A percentile compares a stretch with the other conserved stretches of the same genome.
These are phyloP conservation scores for Coracopsis vasa DNA, from an alignment of 2,113 vertebrate genomes.

Conservation along the genomic window DNA sequence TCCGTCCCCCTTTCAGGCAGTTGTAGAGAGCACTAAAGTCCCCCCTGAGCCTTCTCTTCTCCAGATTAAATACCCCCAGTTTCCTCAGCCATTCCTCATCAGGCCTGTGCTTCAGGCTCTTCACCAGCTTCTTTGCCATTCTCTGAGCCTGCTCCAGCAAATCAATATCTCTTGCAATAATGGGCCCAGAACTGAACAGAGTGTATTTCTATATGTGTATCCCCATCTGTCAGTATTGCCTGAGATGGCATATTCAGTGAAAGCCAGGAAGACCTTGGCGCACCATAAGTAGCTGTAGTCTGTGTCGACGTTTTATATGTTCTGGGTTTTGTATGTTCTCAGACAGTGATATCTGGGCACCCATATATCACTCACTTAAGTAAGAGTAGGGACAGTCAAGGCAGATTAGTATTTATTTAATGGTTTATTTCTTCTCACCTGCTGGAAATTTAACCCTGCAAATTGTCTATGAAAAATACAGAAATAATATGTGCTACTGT, in stretches of 20 bases:
- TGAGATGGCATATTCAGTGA: background rate
- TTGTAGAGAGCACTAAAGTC: no score
- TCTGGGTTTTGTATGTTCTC: background rate
- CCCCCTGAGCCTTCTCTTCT: no score
- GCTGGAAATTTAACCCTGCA: background rate
- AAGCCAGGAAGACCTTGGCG: background rate
- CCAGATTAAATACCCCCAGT: no score
- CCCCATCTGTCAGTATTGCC: background rate
- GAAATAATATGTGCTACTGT: background rate
- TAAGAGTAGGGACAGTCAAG: background rate
- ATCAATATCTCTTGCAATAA: no score
- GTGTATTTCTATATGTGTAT: rapidly evolving
- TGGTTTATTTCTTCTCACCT: background rate
- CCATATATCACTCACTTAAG: background rate
- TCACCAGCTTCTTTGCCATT: no score
- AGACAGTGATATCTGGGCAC: background rate
- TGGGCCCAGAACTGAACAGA: no score
- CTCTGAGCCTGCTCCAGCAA: no score
- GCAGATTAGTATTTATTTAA: background rate
- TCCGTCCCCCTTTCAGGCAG: no score
- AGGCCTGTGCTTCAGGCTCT: no score
- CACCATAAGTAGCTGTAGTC: rapidly evolving
- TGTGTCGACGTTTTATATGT: background rate
- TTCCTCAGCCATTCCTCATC: no score
- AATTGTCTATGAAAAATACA: background rate